Evolutionary conservation across 2,797 vertebrate genomes (phyloP).

Genomic region (Schizopygopsis pylzovi): DNA sequence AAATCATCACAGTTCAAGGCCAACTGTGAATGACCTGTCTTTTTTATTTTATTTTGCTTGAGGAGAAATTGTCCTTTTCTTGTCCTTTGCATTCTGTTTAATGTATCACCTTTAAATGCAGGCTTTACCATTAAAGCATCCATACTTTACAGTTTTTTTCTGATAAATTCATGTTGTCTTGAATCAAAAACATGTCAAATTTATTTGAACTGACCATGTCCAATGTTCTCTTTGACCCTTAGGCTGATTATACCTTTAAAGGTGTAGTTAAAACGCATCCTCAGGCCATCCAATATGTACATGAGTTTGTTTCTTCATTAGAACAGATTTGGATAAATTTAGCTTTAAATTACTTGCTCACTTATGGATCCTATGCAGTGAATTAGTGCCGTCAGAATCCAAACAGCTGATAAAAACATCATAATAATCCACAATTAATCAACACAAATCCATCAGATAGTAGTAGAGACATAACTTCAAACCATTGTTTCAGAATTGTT

Average conservation of each 20-base stretch:
- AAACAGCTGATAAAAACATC: neutral
- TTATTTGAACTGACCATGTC: neutral
- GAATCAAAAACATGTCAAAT: neutral
- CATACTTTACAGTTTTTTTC: neutral
- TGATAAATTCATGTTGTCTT: neutral
- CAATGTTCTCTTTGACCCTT: neutral
- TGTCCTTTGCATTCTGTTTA: slow-evolving; percentile 42
- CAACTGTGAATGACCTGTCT: slow-evolving; percentile 66
- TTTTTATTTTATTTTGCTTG: slow-evolving; percentile 32
- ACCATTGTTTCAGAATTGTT: too few species aligned
- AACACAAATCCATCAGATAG: too few species aligned
- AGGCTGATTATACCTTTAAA: neutral
- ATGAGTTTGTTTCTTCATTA: neutral
- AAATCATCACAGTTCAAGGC: slow-evolving; percentile 73
- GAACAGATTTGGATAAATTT: neutral
- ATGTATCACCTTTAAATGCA: slow-evolving; percentile 14
- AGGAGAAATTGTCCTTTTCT: slow-evolving; percentile 46
- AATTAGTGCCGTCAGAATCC: too few species aligned
- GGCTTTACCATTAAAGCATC: neutral
- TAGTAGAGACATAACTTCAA: too few species aligned
- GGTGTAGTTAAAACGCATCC: neutral
- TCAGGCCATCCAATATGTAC: neutral
- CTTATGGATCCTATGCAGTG: too few species aligned
- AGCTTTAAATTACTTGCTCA: too few species aligned
- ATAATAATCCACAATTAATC: neutral